Conservation (phyloP, 2,113 vertebrate genomes). For the Protobothrops mucrosquamatus region DNA sequence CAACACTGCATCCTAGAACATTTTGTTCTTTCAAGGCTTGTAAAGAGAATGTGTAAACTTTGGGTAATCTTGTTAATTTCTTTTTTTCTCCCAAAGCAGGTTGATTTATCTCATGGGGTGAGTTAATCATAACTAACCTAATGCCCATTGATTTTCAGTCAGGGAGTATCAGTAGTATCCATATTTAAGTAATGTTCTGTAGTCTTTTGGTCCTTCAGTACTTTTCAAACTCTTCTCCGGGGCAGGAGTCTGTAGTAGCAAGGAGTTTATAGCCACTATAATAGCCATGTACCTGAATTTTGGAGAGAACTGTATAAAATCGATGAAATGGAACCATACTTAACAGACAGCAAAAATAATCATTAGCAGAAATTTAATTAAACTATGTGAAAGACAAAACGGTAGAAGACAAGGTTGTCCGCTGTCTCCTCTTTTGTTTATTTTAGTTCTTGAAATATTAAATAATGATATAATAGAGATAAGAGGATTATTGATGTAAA, state of each 20-base stretch:
- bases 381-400: not conserved
- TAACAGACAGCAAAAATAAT: not conserved
- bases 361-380: not conserved
- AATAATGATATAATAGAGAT: not conserved
- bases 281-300: not conserved
- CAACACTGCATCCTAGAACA: conserved; percentile 1
- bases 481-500: not conserved
- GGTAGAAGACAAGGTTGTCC: not conserved
- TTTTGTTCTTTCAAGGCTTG: not conserved
- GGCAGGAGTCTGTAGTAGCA: not conserved
- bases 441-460: not conserved
- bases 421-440: not conserved
- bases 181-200: not conserved
- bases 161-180: not conserved
- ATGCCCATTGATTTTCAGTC: not conserved
- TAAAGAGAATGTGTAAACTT: conserved; percentile 5
- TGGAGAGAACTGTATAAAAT: not conserved
- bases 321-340: not conserved
- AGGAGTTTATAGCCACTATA: not conserved
- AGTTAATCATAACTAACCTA: not conserved
- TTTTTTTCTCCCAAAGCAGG: conserved; percentile 46
- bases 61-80: not conserved
- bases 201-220: not conserved
- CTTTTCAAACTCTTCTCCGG: not conserved
- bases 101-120: not conserved